Base-by-base conservation (phyloP, 1,140 invertebrate genomes). In the Colletes gigas region DNA sequence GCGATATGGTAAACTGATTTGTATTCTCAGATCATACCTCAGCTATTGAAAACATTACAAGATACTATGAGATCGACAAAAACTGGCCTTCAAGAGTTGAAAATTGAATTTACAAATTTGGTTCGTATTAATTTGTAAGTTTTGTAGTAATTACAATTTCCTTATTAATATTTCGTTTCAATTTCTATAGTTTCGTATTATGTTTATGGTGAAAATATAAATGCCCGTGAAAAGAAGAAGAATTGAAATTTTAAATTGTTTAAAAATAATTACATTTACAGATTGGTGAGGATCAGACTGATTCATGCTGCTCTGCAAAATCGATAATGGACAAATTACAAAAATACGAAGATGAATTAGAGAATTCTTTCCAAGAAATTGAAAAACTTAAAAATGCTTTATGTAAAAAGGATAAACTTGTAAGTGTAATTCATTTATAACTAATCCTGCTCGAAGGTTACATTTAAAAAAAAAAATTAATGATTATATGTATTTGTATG, bases 321-420 rank as follows among this genome's bases (percentile, higher is more conserved):
- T 86, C 86, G 62, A 67, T 89, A 19, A 81, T 88, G 15, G 89
- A 92, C 9, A 85, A 83, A 54, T 83, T 91, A 50, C 80, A 78
- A 80, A 89, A 89, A 69, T 88, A 88, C 72, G 86, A 82, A 77
- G 86, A 87, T 39, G 86, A 83, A 71, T 70, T 91, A 50, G 88
- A 90, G 19, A 73, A 77, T 68, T 92, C 85, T 81, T 90, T 67
- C 21, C 72, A 82, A n/a, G 91, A 92, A 77, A 80, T 92, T 21
- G 89, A 89, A 39, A 87, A 92, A 78, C 76, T 93, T 9, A 90
- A 89, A 83, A 84, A 72, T 74, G 68, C 87, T 76, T 41, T 92
- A 12, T 84, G 78, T 60, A 91, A 91, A 10, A 93, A 93, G 67
- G 89, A 93, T 60, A 92, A 92, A 88, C 87, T 93, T 17, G 93